Percentiles rank a stretch among this genome's conserved stretches.
phyloP scores from a whole-genome alignment of 2,113 vertebrate species.

The Saguinus midas region DNA sequence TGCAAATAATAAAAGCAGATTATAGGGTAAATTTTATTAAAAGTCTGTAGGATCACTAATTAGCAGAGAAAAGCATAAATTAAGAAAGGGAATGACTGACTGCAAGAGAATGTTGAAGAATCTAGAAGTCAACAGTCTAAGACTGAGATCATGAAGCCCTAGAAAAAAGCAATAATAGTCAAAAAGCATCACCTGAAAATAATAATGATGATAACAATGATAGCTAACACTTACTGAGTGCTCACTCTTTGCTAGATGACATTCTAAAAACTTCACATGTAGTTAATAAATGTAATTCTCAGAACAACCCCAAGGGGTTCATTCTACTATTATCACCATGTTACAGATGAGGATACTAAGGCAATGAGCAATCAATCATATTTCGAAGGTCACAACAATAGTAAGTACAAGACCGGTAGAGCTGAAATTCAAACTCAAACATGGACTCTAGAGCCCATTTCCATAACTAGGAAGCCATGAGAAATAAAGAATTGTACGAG shows the following conservation, averaged over 20 bases:
- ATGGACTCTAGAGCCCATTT: neutral
- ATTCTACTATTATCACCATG: neutral
- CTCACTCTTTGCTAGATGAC: neutral
- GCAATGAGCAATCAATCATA: neutral
- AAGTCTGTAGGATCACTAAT: neutral
- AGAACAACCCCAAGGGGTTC: neutral
- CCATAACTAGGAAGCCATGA: neutral
- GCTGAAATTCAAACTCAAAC: neutral
- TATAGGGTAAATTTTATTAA: neutral
- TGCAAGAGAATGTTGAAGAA: neutral
- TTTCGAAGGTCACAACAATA: neutral
- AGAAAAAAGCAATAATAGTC: neutral
- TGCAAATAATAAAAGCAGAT: neutral
- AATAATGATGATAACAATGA: neutral
- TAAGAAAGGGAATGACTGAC: neutral
- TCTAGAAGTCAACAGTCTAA: neutral
- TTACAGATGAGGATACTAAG: neutral
- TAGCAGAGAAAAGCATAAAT: neutral
- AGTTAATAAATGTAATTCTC: neutral
- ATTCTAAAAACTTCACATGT: neutral
- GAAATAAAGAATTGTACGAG: neutral
- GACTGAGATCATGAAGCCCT: neutral
- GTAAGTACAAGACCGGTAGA: neutral
- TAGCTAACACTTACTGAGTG: neutral
- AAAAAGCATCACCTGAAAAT: neutral